Base-by-base conservation (phyloP, 2,797 vertebrate genomes). In the Erpetoichthys calabaricus region DNA sequence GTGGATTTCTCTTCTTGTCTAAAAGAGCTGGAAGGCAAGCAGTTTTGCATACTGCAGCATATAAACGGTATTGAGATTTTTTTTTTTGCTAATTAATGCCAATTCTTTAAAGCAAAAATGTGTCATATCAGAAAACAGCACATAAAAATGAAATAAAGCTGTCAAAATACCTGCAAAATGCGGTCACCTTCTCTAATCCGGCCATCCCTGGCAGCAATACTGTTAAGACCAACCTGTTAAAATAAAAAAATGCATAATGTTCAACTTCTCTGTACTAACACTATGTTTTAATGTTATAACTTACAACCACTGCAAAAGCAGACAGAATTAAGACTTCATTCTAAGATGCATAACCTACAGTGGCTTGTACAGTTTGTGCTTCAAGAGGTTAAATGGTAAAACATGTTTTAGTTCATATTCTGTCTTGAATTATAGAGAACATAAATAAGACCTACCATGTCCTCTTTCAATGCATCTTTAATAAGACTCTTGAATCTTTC, bases 161-260 rank as follows among this genome's bases (percentile, higher is more conserved):
- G 47, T 65, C 25, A 1, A 25, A 60, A 44, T 83, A 97, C 94
- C 81, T 97, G 94, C 68, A 98, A 78, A 75, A 98, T 98, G 50
- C 91, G 90, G 63, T 98, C 94, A 52, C 94, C 94, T 75, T 97
- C 91, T 54, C 86, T 80, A 69, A 98, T 97, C 46, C 91, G 88
- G 45, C 94, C 94, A 2, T 97, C 92, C 79, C 80, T 86, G 62
- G 91, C 93, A 52, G 94, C 94, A 10, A 97, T 92, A 77, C 93
- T 96, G 66, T 97, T 91, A 42, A 89, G 92, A 71, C 91, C 87
- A 70, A 97, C 85, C 94, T 97, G 77, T 10, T n/a, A 5, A 58
- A 25, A 25, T 25, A 65, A 41, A 25, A 45, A 3, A 2, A 54
- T 66, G 8, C 0, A 1, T 5, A 41, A 6, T 41, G n/a, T 8